Conservation (phyloP, 2,797 vertebrate species). For the Triplophysa bombifrons region DNA sequence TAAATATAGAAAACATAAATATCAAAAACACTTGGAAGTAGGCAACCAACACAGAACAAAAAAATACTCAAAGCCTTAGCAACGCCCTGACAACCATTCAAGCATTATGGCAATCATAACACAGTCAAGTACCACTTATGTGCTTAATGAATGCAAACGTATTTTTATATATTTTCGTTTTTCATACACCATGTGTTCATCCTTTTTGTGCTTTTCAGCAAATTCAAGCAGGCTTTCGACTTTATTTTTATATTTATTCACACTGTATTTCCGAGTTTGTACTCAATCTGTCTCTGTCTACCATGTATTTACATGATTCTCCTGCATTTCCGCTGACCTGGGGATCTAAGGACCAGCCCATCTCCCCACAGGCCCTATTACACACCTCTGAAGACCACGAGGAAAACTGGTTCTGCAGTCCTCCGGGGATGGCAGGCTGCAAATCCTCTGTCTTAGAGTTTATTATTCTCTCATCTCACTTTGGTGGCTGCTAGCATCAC, state of each 20-base stretch:
- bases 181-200: background rate
- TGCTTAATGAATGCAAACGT: no score
- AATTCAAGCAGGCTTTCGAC: background rate
- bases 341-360: conserved; percentile 15
- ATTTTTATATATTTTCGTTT: background rate
- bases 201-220: background rate
- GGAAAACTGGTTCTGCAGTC: conserved; percentile 22
- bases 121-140: no score
- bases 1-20: no score
- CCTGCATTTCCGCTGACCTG: background rate
- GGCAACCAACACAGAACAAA: background rate
- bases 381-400: conserved; percentile 29
- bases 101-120: background rate
- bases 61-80: background rate
- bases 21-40: no score
- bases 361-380: conserved; percentile 47
- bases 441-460: background rate
- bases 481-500: conserved; percentile 17
- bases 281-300: background rate
- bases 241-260: background rate
- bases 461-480: background rate
- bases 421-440: conserved; percentile 8
- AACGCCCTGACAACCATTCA: background rate
- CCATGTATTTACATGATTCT: background rate
- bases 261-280: background rate